Base-by-base conservation (phyloP, 2,888 invertebrate genomes). In the Neoitamus cyanurus region DNA sequence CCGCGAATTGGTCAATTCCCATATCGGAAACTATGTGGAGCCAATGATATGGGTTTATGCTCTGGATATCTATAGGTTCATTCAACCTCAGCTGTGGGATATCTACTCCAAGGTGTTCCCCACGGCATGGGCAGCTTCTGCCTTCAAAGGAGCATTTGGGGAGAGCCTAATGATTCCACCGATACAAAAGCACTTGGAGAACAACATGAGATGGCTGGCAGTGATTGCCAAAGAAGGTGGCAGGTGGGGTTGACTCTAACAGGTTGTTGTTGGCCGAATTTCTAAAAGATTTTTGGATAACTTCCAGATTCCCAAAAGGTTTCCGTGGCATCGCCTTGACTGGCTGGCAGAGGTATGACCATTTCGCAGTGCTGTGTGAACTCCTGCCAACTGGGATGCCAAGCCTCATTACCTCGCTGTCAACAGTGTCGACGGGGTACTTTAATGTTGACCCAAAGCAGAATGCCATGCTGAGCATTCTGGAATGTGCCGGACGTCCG, bases 1-100 rank as follows among this genome's bases (percentile, higher is more conserved):
- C 72, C 92, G 93, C 86, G 92, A 92, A 85, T 91, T 95, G 90
- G 92, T 93, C 84, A 93, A 93, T 86, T 93, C 93, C 34, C 93
- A 93, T 68, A 92, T 96, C 15, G 94, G 94, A 0, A 91, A 92
- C 37, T 91, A 95, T 48, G 95, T 96, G 0, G 95, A 96, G 88
- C 95, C 95, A 0, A 95, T 96, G 95, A 94, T 96, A 31, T 96
- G 96, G 96, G 95, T 95, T 3, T 96, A 96, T 88, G 94, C 94
- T 9, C 94, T 94, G 88, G 95, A 95, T 87, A 93, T 95, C 83
- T 94, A 94, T 88, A 90, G 92, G 37, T 93, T 92, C 90, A 89
- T 93, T 89, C 87, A 92, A 90, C 90, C 90, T 0, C 90, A 90
- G 78, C 92, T 94, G 7, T 95, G 95, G 95, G 93, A 94, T 87